phyloP scores from a whole-genome alignment of 1,140 invertebrate species.

The Thaumatotibia leucotreta region DNA sequence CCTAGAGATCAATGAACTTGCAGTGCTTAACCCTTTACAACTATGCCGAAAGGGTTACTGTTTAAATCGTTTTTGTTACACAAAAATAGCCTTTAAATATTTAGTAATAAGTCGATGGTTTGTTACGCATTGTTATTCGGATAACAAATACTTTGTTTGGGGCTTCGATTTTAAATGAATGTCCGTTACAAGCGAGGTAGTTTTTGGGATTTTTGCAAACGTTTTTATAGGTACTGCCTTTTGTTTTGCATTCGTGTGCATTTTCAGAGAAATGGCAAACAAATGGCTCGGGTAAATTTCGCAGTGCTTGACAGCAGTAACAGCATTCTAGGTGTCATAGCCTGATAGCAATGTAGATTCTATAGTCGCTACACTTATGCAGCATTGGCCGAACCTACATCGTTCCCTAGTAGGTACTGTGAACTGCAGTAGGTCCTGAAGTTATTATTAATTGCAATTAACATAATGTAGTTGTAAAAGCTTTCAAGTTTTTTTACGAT shows the following conservation, averaged over 20 bases:
- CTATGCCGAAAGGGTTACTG: conserved; percentile 33
- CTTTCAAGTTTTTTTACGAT: no score
- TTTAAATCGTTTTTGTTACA: conserved; percentile 2
- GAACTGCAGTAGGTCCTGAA: no score
- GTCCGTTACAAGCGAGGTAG: background rate
- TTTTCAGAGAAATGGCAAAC: background rate
- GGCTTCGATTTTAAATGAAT: conserved; percentile 24
- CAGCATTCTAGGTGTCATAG: no score
- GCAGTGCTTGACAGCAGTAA: no score
- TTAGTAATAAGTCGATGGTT: background rate
- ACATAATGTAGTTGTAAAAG: no score
- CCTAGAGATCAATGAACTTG: conserved; percentile 35
- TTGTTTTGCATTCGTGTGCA: background rate
- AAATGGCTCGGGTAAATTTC: background rate
- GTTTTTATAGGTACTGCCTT: background rate
- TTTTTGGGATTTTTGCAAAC: background rate
- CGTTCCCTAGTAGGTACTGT: no score
- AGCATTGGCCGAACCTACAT: no score
- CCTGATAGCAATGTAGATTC: no score
- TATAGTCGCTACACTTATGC: no score
- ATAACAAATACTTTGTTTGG: conserved; percentile 17
- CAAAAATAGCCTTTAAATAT: background rate
- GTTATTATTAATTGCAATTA: no score
- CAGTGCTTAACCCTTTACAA: conserved; percentile 37
- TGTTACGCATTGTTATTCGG: background rate